Conservation (phyloP, 2,797 vertebrate genomes). For the Limnodromus scolopaceus region DNA sequence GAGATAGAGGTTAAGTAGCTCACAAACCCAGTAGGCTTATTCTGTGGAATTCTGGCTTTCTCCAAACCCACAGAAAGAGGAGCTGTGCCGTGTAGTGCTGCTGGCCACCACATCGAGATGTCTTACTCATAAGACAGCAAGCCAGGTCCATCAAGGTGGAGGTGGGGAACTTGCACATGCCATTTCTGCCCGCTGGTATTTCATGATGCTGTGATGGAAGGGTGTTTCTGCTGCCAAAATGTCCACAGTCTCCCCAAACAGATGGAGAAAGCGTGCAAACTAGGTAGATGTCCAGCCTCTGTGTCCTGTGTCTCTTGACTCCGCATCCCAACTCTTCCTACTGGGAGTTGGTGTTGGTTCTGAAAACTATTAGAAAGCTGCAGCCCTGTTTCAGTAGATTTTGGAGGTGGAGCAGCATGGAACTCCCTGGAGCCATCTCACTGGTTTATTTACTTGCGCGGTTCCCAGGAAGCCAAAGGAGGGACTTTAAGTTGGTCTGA, state of each 20-base stretch:
- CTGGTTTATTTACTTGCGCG: not conserved
- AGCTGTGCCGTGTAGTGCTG: accelerated
- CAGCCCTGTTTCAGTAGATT: not conserved
- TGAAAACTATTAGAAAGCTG: not conserved
- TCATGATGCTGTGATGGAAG: accelerated
- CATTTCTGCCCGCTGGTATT: not conserved
- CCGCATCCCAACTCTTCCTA: accelerated
- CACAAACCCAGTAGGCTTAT: not conserved
- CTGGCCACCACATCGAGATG: not conserved
- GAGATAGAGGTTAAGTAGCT: not conserved
- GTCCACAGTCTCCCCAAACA: not conserved
- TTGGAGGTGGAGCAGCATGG: not conserved
- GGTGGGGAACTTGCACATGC: not conserved
- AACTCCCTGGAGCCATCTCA: not conserved
- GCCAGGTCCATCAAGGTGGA: not conserved
- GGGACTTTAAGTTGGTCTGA: not conserved
- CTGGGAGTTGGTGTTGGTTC: not conserved
- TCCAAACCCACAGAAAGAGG: not conserved
- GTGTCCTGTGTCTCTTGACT: not conserved
- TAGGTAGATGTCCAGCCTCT: accelerated
- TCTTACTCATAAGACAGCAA: not conserved
- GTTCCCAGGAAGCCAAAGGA: not conserved
- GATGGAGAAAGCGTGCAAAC: not conserved
- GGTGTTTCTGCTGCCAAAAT: not conserved
- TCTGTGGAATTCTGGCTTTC: not conserved